Base-by-base conservation (phyloP, 1,140 invertebrate genomes). In the Cydia fagiglandana region DNA sequence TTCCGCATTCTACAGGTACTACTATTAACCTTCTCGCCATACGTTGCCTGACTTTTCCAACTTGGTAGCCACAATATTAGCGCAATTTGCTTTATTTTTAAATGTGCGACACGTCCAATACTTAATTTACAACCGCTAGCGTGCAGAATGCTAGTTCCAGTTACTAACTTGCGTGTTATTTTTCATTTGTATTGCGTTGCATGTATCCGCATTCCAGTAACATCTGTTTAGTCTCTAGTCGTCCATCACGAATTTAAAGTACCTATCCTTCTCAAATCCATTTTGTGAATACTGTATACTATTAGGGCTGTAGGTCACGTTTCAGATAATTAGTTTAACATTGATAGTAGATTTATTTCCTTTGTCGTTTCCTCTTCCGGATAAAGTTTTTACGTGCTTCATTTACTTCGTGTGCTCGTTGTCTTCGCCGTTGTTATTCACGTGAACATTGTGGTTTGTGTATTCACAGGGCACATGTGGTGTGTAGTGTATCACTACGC, bases 401-500 rank as follows among this genome's bases (percentile, higher is more conserved):
- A 15, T 68, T 38, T 12, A 24, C 6, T 41, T 45, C n/a, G n/a
- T 45, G 10, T 38, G n/a, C 66, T n/a, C n/a, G n/a, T 70, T 70
- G 30, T 38, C 15, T 68, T 17, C 53, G 64, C 28, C 30, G 28
- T 9, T 68, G 30, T 68, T 13, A 2, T 34, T n/a, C 17, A 56
- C 53, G n/a, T 17, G 53, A 17, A 56, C 53, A 61, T n/a, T 20
- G 20, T 24, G 6, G 56, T 61, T 61, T 61, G 56, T 24, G 56
- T 61, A 61, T 61, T 61, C 56, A 24, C n/a, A 61, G 56, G 20
- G 7, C 56, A 61, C 56, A 61, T 24, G 56, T 61, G 56, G 20
- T 64, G 20, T 70, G 68, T 75, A 68, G 41, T 70, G 13, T 74
- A 61, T 53, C 28, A 15, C 64, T 75, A 45, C 64, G 74, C 75